These are phyloP conservation scores for Dicaeum eximium DNA, from an alignment of 2,113 vertebrate species.

Conservation along the genomic window DNA sequence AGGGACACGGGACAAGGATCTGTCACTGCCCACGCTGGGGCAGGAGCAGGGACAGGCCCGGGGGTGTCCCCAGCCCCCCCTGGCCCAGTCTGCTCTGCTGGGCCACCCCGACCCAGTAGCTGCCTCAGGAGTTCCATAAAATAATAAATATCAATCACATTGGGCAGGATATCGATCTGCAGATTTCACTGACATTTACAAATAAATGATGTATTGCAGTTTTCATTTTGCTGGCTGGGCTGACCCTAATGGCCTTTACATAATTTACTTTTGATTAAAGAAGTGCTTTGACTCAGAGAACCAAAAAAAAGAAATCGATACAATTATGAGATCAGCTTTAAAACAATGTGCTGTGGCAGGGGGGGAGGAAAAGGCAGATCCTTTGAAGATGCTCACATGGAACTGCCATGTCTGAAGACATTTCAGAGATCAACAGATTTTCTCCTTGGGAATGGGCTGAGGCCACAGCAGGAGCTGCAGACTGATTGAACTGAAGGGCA, in stretches of 20 bases:
- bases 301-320: constrained; percentile 56
- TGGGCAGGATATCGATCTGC: constrained; percentile 62
- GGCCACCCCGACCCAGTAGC: background rate
- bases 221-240: constrained; percentile 65
- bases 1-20: fast-evolving
- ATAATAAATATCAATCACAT: constrained; percentile 63
- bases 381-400: background rate
- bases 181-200: constrained; percentile 80
- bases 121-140: constrained; percentile 50
- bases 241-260: constrained; percentile 75
- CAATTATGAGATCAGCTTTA: constrained; percentile 71
- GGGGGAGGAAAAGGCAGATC: background rate
- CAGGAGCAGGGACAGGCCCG: background rate
- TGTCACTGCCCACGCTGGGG: fast-evolving
- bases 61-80: background rate
- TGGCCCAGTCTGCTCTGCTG: background rate
- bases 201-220: constrained; percentile 78
- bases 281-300: constrained; percentile 72
- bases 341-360: constrained; percentile 49
- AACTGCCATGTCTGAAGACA: background rate
- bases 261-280: constrained; percentile 84
- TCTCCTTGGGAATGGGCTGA: background rate
- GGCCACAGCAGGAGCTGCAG: background rate
- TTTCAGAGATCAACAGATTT: background rate
- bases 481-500: fast-evolving